phyloP scores from a whole-genome alignment of 2,888 invertebrate species.

The Deladenus siricidicola region DNA sequence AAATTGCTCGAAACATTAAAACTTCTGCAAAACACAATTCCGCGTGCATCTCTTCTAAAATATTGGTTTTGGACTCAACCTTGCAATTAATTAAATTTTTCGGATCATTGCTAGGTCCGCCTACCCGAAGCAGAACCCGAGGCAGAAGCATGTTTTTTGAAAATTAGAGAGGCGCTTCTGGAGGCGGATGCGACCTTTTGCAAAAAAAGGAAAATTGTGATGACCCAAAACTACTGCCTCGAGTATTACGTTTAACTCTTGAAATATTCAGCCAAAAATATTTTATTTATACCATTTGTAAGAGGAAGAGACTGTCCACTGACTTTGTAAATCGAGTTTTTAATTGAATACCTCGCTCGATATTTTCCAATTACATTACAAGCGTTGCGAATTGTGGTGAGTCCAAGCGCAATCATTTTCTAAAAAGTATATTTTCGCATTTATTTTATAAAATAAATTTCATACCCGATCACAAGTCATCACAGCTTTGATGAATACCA shows the following conservation, averaged over 20 bases:
- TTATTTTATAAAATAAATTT: background rate
- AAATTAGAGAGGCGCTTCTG: no score
- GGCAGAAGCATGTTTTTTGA: no score
- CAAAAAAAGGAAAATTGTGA: background rate
- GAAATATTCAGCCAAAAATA: no score
- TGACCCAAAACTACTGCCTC: background rate
- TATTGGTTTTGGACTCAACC: background rate
- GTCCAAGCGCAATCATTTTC: constrained; percentile 43
- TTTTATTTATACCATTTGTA: constrained; percentile 21
- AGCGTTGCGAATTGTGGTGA: constrained; percentile 33
- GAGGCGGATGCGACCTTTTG: no score
- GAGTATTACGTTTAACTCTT: no score
- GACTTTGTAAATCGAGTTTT: constrained; percentile 37
- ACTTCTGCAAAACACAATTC: constrained; percentile 90
- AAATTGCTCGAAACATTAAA: constrained; percentile 74
- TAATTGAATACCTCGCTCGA: constrained; percentile 33
- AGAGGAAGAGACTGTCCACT: constrained; percentile 24
- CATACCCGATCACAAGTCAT: constrained; percentile 77
- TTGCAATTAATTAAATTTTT: background rate
- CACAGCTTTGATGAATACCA: constrained; percentile 81
- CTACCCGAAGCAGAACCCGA: no score
- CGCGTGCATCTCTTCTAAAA: constrained; percentile 63
- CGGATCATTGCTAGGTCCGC: no score
- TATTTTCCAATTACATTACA: constrained; percentile 38
- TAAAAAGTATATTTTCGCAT: constrained; percentile 16